phyloP scores from a whole-genome alignment of 2,797 vertebrate species.

The Chaunax sp. region DNA sequence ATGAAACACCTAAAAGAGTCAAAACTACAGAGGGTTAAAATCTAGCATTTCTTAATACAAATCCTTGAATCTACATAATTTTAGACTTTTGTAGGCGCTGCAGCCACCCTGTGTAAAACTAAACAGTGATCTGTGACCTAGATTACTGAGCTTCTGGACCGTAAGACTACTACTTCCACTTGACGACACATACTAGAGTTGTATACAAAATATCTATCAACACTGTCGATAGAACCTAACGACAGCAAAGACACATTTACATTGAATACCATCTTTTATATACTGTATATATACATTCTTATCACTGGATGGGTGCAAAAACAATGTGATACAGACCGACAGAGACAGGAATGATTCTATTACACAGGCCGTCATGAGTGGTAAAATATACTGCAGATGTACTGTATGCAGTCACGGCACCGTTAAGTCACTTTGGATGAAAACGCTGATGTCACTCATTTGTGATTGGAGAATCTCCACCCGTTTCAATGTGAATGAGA shows the following conservation, averaged over 20 bases:
- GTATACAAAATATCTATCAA: conserved; percentile 71
- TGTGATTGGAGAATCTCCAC: conserved; percentile 59
- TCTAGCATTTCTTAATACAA: too few species aligned
- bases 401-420: conserved; percentile 43
- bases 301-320: conserved; percentile 50
- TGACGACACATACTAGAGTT: conserved; percentile 49
- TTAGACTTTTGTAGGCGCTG: conserved; percentile 20
- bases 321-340: conserved; percentile 20
- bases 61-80: too few species aligned
- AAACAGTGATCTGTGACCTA: background rate
- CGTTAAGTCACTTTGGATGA: conserved; percentile 56
- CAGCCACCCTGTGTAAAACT: conserved; percentile 21
- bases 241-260: conserved; percentile 61
- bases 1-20: too few species aligned
- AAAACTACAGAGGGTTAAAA: too few species aligned
- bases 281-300: conserved; percentile 61
- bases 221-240: conserved; percentile 57
- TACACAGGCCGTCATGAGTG: background rate
- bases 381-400: conserved; percentile 59
- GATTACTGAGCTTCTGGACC: background rate
- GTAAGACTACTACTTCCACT: conserved; percentile 55
- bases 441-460: conserved; percentile 41
- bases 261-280: conserved; percentile 36
- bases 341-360: conserved; percentile 16
- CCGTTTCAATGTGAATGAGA: conserved; percentile 47